Percentiles rank a stretch among this genome's conserved stretches.
Evolutionary conservation across 2,888 invertebrate species (phyloP).

Genomic region (Caenorhabditis sp.): DNA sequence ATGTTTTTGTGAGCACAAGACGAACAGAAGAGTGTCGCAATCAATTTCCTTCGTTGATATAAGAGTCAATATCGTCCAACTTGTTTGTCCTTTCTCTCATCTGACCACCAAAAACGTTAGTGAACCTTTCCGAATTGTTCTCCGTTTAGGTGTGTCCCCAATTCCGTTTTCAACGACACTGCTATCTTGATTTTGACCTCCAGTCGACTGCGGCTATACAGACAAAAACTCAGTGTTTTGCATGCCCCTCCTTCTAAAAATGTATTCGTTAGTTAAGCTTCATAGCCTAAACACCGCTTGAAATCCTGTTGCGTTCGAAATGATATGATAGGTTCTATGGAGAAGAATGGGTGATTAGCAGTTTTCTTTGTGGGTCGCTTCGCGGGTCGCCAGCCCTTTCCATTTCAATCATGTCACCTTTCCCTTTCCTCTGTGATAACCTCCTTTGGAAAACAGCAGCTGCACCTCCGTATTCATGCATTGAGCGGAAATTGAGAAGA

Average conservation of each 20-base stretch:
- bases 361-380: slow-evolving; percentile 36
- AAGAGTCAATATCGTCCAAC: slow-evolving; percentile 24
- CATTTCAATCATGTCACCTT: slow-evolving; percentile 45
- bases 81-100: slow-evolving; percentile 16
- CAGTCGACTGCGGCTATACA: not conserved
- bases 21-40: slow-evolving; percentile 1
- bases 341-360: slow-evolving; percentile 39
- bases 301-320: too few species aligned
- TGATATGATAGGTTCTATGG: too few species aligned
- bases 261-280: slow-evolving; percentile 22
- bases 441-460: slow-evolving; percentile 27
- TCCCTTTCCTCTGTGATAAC: slow-evolving; percentile 45
- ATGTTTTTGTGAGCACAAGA: not conserved
- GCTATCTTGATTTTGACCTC: slow-evolving; percentile 20
- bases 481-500: slow-evolving; percentile 38
- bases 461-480: slow-evolving; percentile 5
- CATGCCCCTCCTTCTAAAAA: not conserved
- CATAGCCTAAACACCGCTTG: too few species aligned
- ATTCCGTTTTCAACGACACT: slow-evolving; percentile 17
- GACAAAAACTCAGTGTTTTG: slow-evolving; percentile 6
- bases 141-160: slow-evolving; percentile 18
- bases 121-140: not conserved
- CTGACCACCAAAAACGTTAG: not conserved
- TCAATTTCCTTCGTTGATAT: slow-evolving; percentile 4
- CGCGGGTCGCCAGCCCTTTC: slow-evolving; percentile 34